Conservation (phyloP, 2,888 invertebrate species). For the Mythimna ferrago region DNA sequence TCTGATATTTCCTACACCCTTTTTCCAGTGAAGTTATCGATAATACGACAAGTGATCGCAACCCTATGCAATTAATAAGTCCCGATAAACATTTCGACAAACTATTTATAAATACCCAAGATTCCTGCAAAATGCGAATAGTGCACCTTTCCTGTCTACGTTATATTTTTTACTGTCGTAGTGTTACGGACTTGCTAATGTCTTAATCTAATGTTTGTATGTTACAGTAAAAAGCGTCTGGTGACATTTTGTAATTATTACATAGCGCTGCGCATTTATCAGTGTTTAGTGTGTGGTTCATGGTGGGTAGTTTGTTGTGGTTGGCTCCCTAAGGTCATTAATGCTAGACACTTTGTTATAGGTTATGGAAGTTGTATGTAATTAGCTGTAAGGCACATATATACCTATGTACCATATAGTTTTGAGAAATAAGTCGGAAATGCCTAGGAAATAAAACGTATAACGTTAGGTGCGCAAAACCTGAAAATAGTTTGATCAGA, state of each 20-base stretch:
- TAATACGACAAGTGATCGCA: constrained; percentile 13
- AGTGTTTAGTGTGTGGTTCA: constrained; percentile 15
- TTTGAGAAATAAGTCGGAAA: constrained; percentile 14
- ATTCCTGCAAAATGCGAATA: constrained; percentile 33
- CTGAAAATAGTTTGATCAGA: no score
- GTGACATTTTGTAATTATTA: constrained; percentile 52
- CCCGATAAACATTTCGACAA: constrained; percentile 37
- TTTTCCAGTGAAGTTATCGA: constrained; percentile 45
- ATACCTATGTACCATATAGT: background rate
- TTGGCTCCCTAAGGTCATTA: constrained; percentile 17
- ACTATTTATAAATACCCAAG: constrained; percentile 52
- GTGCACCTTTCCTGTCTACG: constrained; percentile 26
- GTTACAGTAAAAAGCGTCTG: constrained; percentile 15
- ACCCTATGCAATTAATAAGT: constrained; percentile 41
- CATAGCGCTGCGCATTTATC: constrained; percentile 26
- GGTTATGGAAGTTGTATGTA: background rate
- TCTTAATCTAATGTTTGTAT: constrained; percentile 45
- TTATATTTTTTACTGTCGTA: constrained; percentile 29
- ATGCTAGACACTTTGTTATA: constrained; percentile 17
- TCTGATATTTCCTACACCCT: constrained; percentile 23
- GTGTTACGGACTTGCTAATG: constrained; percentile 43
- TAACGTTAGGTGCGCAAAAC: no score
- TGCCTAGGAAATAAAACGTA: background rate
- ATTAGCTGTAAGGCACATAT: background rate
- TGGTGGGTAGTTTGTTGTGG: constrained; percentile 30